These are phyloP conservation scores for Drosophila insularis DNA, from an alignment of 1,140 invertebrate genomes.

Conservation along the genomic window DNA sequence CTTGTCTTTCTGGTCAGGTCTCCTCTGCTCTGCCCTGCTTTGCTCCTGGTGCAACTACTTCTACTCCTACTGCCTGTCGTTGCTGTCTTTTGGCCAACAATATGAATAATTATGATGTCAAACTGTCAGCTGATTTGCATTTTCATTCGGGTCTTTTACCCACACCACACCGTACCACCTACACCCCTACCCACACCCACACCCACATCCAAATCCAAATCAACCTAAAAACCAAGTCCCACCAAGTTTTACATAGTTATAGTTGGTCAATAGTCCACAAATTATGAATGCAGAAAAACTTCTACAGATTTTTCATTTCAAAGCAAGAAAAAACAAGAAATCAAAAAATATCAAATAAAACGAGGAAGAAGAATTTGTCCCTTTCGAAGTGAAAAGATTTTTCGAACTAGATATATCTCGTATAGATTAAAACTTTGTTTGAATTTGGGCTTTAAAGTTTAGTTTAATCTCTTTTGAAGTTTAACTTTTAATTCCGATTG, in stretches of 20 bases:
- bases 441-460: too few species aligned
- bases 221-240: background rate
- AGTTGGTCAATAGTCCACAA: conserved; percentile 4
- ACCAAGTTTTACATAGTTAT: background rate
- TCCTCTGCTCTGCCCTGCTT: too few species aligned
- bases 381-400: too few species aligned
- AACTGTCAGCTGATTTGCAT: conserved; percentile 64
- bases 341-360: background rate
- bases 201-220: background rate
- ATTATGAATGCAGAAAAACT: conserved; percentile 4
- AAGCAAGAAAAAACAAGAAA: background rate
- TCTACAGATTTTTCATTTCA: background rate
- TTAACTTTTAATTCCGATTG: too few species aligned
- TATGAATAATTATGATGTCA: conserved; percentile 74
- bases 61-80: conserved; percentile 6
- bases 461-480: too few species aligned
- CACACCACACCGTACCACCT: background rate
- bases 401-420: too few species aligned
- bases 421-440: too few species aligned
- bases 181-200: background rate
- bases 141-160: conserved; percentile 2
- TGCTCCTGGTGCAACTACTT: background rate
- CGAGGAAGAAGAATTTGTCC: too few species aligned
- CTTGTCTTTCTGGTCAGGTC: background rate
- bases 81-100: conserved; percentile 49